These are phyloP conservation scores for Lycophotia porphyrea DNA, from an alignment of 2,888 invertebrate species.

Conservation along the genomic window DNA sequence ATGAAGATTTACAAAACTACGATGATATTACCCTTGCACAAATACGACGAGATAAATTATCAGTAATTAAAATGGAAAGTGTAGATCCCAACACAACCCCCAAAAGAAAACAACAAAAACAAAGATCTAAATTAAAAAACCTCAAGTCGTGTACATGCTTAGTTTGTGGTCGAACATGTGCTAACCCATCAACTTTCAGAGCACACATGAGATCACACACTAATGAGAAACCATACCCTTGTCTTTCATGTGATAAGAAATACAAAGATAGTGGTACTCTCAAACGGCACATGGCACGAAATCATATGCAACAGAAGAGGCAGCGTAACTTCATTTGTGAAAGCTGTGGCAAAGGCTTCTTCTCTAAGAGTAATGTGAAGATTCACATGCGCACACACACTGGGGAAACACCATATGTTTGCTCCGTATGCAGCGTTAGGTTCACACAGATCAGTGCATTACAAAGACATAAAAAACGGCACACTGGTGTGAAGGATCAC, in stretches of 20 bases:
- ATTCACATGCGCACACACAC: slow-evolving; percentile 84
- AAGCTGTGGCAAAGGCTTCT: slow-evolving; percentile 83
- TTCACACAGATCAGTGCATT: slow-evolving; percentile 81
- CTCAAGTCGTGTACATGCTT: slow-evolving; percentile 68
- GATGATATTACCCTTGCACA: slow-evolving; percentile 57
- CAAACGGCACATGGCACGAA: slow-evolving; percentile 78
- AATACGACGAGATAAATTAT: slow-evolving; percentile 17
- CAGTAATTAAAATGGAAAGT: slow-evolving; percentile 45
- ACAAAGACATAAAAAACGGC: slow-evolving; percentile 78
- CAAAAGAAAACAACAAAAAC: slow-evolving; percentile 65
- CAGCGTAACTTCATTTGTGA: slow-evolving; percentile 82
- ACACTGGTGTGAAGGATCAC: slow-evolving; percentile 77
- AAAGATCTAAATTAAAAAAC: slow-evolving; percentile 60
- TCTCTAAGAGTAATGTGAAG: slow-evolving; percentile 77
- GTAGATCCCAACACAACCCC: slow-evolving; percentile 4
- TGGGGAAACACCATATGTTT: slow-evolving; percentile 83
- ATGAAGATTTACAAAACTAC: slow-evolving; percentile 54
- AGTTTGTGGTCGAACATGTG: slow-evolving; percentile 74
- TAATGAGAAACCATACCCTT: slow-evolving; percentile 76
- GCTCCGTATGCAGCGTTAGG: slow-evolving; percentile 75
- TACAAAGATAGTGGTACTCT: slow-evolving; percentile 79
- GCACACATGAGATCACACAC: slow-evolving; percentile 81
- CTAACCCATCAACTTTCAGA: slow-evolving; percentile 73
- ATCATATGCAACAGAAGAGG: slow-evolving; percentile 73
- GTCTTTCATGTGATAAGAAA: slow-evolving; percentile 78